Evolutionary conservation across 2,888 invertebrate genomes (phyloP), one percentile per base, ranked within the genome.

Genomic region (Drosophila mettleri): DNA sequence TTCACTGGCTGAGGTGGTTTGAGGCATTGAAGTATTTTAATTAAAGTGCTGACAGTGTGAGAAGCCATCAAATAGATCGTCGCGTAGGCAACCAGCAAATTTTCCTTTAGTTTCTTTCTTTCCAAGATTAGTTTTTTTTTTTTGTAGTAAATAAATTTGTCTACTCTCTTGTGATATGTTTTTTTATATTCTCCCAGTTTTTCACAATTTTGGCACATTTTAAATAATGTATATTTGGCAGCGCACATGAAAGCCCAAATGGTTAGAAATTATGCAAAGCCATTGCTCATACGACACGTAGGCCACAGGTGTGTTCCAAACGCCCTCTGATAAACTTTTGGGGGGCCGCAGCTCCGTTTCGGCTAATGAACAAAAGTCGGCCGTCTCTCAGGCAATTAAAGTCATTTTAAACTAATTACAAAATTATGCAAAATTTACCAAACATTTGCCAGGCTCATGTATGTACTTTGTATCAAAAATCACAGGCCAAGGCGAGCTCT

Each of bases 351-450:
- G n/a, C n/a, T n/a, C n/a, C 8, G 20, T 38, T 41, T 33, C 18
- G 33, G 39, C 52, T 57, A 78, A 74, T 65, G 70, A 65, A 58
- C 53, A 43, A 54, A 55, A 54, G 38, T 54, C 58, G 22, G n/a
- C 22, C 63, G n/a, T 16, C 54, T 58, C 60, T 22, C 39, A 29
- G 58, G 69, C 75, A 78, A 85, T 87, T 85, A 70, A 73, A 58
- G 64, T 33, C 55, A 63, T 72, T 85, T 74, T 58, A 55, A 82
- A 70, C 75, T 78, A 75, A 85, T 88, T 86, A 75, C 62, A 49
- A 72, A 82, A 86, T 84, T 87, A 86, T 87, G 84, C 88, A 69
- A 74, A 74, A 81, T 62, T 60, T 57, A 27, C 31, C 60, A 65
- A 70, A 78, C 9, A 45, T 57, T 66, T 53, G 18, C 18, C 52